These are phyloP conservation scores for Apamea crenata DNA, from an alignment of 2,888 invertebrate genomes.

Conservation along the genomic window DNA sequence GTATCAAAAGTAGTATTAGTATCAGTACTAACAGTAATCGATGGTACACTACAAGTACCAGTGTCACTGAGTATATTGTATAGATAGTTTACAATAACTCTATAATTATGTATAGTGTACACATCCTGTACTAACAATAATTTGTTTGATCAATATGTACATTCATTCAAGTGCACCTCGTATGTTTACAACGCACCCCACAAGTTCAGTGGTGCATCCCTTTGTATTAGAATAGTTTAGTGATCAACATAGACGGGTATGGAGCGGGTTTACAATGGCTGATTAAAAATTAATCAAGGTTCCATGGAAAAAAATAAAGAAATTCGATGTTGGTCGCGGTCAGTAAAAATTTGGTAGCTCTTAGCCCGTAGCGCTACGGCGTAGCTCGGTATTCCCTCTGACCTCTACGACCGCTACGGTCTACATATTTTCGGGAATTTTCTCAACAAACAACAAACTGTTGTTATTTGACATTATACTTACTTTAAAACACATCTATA, in stretches of 20 bases:
- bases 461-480: neutral
- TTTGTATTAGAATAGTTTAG: conserved; percentile 31
- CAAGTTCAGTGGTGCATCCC: conserved; percentile 45
- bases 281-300: conserved; percentile 1
- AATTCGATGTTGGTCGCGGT: neutral
- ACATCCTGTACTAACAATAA: conserved; percentile 7
- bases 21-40: no score
- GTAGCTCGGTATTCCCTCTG: conserved; percentile 9
- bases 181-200: conserved; percentile 13
- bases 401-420: neutral
- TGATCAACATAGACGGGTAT: neutral
- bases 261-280: neutral
- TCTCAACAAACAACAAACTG: neutral
- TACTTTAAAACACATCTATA: neutral
- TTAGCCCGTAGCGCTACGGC: conserved; percentile 46
- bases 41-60: no score
- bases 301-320: neutral
- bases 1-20: no score
- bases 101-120: conserved; percentile 1
- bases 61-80: no score
- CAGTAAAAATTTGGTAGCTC: conserved; percentile 17
- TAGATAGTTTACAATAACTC: conserved; percentile 3
- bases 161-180: neutral
- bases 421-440: conserved; percentile 7
- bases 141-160: conserved; percentile 19